Evolutionary conservation across 1,140 invertebrate species (phyloP).

Genomic region (Lycorma delicatula): DNA sequence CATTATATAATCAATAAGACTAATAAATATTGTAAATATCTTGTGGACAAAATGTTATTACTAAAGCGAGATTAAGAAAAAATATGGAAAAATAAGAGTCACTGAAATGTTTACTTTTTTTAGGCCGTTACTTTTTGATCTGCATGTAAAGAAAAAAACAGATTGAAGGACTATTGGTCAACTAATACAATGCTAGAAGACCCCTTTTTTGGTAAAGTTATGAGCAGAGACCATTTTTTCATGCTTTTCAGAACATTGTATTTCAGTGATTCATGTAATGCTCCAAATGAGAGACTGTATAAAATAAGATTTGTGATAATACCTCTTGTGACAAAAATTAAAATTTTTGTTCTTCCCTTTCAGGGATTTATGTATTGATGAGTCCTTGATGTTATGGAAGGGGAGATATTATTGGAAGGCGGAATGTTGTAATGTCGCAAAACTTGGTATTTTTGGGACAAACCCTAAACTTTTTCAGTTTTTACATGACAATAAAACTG

Average conservation of each 20-base stretch:
- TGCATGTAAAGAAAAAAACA: neutral
- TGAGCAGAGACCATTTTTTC: neutral
- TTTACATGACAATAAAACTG: neutral
- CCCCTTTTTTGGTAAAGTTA: neutral
- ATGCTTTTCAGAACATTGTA: neutral
- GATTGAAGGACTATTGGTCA: neutral
- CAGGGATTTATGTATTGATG: neutral
- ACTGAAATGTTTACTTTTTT: neutral
- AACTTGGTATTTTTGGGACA: neutral
- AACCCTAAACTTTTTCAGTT: neutral
- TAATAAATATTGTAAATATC: neutral
- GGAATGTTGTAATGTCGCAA: neutral
- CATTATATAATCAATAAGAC: neutral
- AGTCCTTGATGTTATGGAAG: neutral
- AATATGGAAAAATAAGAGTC: neutral
- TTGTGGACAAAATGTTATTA: neutral
- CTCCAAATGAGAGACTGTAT: no score
- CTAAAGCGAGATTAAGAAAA: neutral
- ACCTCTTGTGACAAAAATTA: neutral
- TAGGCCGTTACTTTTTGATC: neutral
- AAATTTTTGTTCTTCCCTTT: neutral
- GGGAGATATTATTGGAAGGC: neutral
- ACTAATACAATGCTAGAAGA: neutral
- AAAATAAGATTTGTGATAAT: neutral
- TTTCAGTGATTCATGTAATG: neutral